Conservation (phyloP, 2,888 invertebrate genomes). For the Tinea pellionella region DNA sequence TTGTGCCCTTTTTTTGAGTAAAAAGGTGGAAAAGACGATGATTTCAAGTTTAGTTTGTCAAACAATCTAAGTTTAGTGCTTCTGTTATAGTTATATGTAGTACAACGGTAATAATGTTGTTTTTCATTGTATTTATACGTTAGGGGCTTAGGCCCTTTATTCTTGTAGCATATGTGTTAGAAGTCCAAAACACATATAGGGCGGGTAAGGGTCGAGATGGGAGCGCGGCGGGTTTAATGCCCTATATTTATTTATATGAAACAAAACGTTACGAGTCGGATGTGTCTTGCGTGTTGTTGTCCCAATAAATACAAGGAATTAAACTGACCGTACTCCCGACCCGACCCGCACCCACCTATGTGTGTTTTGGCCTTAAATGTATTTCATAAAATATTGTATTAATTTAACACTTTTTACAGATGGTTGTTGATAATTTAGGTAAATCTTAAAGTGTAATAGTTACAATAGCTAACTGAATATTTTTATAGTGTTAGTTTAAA, state of each 20-base stretch:
- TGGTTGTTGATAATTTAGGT: constrained; percentile 63
- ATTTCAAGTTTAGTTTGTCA: background rate
- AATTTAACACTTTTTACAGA: constrained; percentile 41
- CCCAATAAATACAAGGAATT: no score
- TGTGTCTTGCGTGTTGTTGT: no score
- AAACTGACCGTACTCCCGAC: no score
- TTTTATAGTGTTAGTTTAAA: background rate
- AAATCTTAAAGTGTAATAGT: constrained; percentile 21
- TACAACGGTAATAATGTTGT: background rate
- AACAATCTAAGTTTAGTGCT: background rate
- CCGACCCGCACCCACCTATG: no score
- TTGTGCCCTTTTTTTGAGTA: background rate
- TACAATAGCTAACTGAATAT: background rate
- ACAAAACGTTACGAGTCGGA: no score
- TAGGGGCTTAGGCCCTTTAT: constrained; percentile 63
- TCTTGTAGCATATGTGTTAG: constrained; percentile 30
- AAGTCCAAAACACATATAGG: no score
- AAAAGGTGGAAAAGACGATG: background rate
- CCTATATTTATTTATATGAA: no score
- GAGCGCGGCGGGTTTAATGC: no score
- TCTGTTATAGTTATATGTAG: background rate
- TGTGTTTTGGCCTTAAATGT: no score
- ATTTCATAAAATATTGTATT: background rate
- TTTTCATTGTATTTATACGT: constrained; percentile 7
- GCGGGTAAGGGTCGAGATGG: no score